These are phyloP conservation scores for Eilema griseolum DNA, from an alignment of 2,888 invertebrate species.

Conservation along the genomic window DNA sequence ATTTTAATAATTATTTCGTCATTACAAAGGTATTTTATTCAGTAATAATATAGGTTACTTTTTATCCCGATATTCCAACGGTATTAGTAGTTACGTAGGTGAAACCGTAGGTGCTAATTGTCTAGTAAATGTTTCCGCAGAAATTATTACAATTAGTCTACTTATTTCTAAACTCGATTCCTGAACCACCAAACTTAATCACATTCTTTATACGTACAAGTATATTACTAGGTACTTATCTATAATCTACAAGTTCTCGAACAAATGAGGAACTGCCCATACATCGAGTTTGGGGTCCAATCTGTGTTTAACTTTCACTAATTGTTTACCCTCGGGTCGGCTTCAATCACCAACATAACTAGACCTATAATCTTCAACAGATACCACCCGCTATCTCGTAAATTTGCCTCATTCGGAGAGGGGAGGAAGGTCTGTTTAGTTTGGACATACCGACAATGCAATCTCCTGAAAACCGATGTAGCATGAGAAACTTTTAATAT, in stretches of 20 bases:
- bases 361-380: slow-evolving; percentile 41
- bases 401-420: slow-evolving; percentile 25
- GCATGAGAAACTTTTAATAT: slow-evolving; percentile 68
- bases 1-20: too few relatives aligned
- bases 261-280: slow-evolving; percentile 67
- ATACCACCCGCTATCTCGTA: slow-evolving; percentile 5
- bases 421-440: slow-evolving; percentile 43
- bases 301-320: slow-evolving; percentile 79
- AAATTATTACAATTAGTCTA: too few relatives aligned
- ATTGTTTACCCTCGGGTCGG: slow-evolving; percentile 75
- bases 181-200: not conserved
- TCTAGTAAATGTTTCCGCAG: too few relatives aligned
- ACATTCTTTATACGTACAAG: not conserved
- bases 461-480: slow-evolving; percentile 67
- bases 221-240: slow-evolving; percentile 44
- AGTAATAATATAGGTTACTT: too few relatives aligned
- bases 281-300: slow-evolving; percentile 65
- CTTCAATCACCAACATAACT: slow-evolving; percentile 57
- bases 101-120: too few relatives aligned
- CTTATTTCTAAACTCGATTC: not conserved
- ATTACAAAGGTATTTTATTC: too few relatives aligned
- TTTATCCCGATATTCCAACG: too few relatives aligned
- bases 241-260: slow-evolving; percentile 57
- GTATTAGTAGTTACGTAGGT: too few relatives aligned
- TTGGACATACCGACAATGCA: slow-evolving; percentile 59